Percentiles rank a stretch among this genome's conserved stretches.
Evolutionary conservation across 2,888 invertebrate genomes (phyloP).

Genomic region (Ectobius pallidus): DNA sequence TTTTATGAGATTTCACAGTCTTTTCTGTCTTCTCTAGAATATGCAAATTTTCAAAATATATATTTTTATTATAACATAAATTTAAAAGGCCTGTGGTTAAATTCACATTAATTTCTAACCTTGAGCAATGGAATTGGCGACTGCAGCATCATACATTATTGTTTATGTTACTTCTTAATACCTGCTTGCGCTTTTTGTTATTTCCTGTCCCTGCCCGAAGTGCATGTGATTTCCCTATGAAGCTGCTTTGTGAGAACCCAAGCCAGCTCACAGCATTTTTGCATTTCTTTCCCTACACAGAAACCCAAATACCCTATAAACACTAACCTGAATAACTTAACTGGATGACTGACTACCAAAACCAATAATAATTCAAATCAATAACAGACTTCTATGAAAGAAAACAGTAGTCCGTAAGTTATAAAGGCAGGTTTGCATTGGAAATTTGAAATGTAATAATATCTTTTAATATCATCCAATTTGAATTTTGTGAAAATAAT

Average conservation of each 20-base stretch:
- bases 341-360: conserved; percentile 26
- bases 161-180: conserved; percentile 4
- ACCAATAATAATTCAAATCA: conserved; percentile 32
- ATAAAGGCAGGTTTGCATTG: conserved; percentile 33
- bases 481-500: too few species aligned
- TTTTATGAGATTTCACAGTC: too few species aligned
- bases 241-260: conserved; percentile 8
- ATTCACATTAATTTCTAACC: conserved; percentile 15
- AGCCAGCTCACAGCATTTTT: conserved; percentile 13
- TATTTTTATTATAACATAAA: not conserved
- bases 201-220: not conserved
- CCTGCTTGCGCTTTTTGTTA: conserved; percentile 21
- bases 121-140: conserved; percentile 32
- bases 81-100: conserved; percentile 16
- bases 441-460: conserved; percentile 26
- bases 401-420: conserved; percentile 12
- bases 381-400: conserved; percentile 18
- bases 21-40: not conserved
- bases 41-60: too few species aligned
- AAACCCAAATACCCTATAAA: conserved; percentile 18
- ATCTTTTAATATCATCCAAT: too few species aligned
- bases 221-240: conserved; percentile 11
- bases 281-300: conserved; percentile 1
- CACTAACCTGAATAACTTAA: conserved; percentile 28
- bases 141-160: conserved; percentile 15